Base-by-base conservation (phyloP, 2,888 invertebrate genomes). In the Artemia sinica region DNA sequence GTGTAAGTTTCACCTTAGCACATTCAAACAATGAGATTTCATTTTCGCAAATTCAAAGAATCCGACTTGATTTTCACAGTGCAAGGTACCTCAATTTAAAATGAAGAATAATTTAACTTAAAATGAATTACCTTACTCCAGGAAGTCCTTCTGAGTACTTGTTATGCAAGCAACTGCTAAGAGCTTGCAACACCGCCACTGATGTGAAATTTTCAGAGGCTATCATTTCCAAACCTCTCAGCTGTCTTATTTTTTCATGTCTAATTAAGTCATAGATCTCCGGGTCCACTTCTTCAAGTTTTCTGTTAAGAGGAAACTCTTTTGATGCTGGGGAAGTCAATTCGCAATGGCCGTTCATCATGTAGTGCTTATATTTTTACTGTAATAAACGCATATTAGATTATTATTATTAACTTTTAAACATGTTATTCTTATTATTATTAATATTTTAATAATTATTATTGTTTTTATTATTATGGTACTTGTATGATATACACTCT, bases 211-310 rank as follows among this genome's bases (percentile, higher is more conserved):
- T 77, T 73, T 80, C 83, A 9, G 81, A 81, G 10, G 83, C 83
- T 72, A 83, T 83, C 75, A 83, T 77, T 74, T 83, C 82, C 52
- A 83, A 75, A 2, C 82, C 82, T 66, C 75, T 74, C 14, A 75
- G 75, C 74, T 83, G 83, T 9, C 82, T 76, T 7, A 74, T 71
- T 73, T 82, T 82, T 72, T 82, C 81, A 73, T 88, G 84, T 73
- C 84, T 82, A 71, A 97, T 88, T 63, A 97, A 78, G 0, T 83
- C 81, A 76, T 84, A 88, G 14, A 95, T 81, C 78, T 95, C 93
- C 0, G 92, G 89, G 79, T 97, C 97, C n/a, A 67, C 66, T 58
- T 69, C 52, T 66, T 67, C 50, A 14, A 67, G 66, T 1, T 68
- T 66, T 9, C 58, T 66, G 63, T 70, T 70, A 11, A 70, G 63